Evolutionary conservation across 2,888 invertebrate genomes (phyloP), one percentile per base, ranked within the genome.

Genomic region (Melanostoma scalare): DNA sequence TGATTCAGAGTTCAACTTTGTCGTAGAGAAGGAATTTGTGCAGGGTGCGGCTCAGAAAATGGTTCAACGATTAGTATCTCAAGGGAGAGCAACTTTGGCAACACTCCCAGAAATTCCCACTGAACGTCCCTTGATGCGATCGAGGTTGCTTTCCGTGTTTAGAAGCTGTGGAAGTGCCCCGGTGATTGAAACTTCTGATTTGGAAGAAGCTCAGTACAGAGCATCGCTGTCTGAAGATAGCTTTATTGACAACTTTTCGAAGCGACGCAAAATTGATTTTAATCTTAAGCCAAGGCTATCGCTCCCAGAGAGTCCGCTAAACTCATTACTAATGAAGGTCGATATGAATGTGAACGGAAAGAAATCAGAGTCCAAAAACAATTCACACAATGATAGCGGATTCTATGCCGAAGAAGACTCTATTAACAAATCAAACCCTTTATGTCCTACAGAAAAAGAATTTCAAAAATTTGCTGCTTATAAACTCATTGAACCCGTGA

Each of bases 61-160:
- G 6, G 89, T 89, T 85, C 71, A 88, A 48, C 68, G 87, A 3
- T 77, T 88, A 20, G 89, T 91, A 3, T 87, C 87, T 8, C 87
- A 89, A 31, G 89, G 89, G 5, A 87, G 87, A 4, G 91, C 91
- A 2, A 89, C 89, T 3, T 88, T 90, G 8, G 87, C 88, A 20
- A 90, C 90, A 38, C 84, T 89, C 52, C 90, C 91, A 3, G 90
- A 90, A 76, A 68, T 91, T 65, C 91, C 91, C 1, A 86, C 89
- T 2, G 89, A 90, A 79, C 86, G 91, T 4, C 91, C 91, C 2
- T 87, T 89, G 76, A 90, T 91, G 74, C 88, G 91, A 0, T 87
- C 89, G 0, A 88, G 91, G 33, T 85, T 89, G 2, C 77, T 85
- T 33, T 88, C 89, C 4, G 74, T 86, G 2, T 81, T 85, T 6